phyloP scores from a whole-genome alignment of 2,888 invertebrate genomes.

The Charanyca ferruginea region DNA sequence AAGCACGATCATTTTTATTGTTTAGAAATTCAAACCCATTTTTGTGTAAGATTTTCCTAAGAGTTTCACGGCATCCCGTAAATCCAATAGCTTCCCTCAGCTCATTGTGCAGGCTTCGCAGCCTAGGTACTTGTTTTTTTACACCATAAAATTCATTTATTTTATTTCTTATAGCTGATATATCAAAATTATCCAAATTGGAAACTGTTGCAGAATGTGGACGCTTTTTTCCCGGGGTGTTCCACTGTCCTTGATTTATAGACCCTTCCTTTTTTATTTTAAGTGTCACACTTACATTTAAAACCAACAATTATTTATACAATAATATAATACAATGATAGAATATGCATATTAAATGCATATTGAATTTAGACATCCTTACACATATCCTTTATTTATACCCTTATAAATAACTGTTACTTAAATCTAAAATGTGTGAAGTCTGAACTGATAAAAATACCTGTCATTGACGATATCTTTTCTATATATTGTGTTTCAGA shows the following conservation, averaged over 20 bases:
- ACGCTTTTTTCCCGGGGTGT: conserved; percentile 34
- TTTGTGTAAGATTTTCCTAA: conserved; percentile 21
- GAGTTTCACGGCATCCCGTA: conserved; percentile 31
- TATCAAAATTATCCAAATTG: too few relatives aligned
- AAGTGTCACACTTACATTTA: conserved; percentile 32
- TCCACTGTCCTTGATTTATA: conserved; percentile 25
- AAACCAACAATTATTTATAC: too few relatives aligned
- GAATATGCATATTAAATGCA: too few relatives aligned
- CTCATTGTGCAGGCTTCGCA: conserved; percentile 40
- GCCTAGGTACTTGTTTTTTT: conserved; percentile 53
- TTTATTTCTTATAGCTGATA: too few relatives aligned
- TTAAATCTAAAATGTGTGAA: too few relatives aligned
- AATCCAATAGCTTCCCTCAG: conserved; percentile 38
- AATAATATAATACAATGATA: too few relatives aligned
- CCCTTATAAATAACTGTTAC: too few relatives aligned
- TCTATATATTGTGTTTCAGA: too few relatives aligned
- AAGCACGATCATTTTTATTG: conserved; percentile 41
- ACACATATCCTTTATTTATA: too few relatives aligned
- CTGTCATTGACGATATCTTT: conserved; percentile 27
- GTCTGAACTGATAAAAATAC: too few relatives aligned
- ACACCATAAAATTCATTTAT: conserved; percentile 53
- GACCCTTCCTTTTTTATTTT: conserved; percentile 30
- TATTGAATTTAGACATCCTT: too few relatives aligned
- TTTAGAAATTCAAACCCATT: conserved; percentile 43
- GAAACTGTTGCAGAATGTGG: too few relatives aligned